Percentiles rank a stretch among this genome's conserved stretches.
These are phyloP conservation scores for Lycophotia porphyrea DNA, from an alignment of 2,888 invertebrate species.

Conservation along the genomic window DNA sequence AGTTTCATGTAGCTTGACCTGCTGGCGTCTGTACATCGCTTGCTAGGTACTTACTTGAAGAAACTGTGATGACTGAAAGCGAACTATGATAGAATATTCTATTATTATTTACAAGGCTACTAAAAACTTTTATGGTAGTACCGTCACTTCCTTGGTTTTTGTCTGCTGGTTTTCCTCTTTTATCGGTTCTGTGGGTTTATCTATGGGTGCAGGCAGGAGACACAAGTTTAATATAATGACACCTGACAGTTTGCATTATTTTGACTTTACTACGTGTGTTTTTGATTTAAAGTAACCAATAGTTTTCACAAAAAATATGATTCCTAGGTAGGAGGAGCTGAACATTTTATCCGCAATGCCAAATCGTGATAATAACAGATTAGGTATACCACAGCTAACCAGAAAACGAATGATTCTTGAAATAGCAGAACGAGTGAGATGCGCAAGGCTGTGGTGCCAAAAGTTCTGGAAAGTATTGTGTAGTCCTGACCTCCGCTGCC, in stretches of 20 bases:
- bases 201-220: conserved; percentile 1
- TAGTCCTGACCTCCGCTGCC: conserved; percentile 68
- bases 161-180: neutral
- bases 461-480: conserved; percentile 70
- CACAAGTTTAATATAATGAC: neutral
- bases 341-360: conserved; percentile 53
- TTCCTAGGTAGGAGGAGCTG: conserved; percentile 16
- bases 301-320: conserved; percentile 31
- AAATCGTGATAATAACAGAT: conserved; percentile 34
- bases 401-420: conserved; percentile 67
- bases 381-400: conserved; percentile 70
- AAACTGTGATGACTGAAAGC: too few relatives aligned
- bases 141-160: neutral
- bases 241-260: conserved; percentile 7
- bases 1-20: too few relatives aligned
- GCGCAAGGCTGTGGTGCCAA: conserved; percentile 77
- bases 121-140: neutral
- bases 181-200: neutral
- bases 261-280: neutral
- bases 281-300: neutral
- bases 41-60: neutral
- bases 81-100: neutral
- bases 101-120: neutral
- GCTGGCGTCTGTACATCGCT: too few relatives aligned
- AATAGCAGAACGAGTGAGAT: conserved; percentile 73